Base-by-base conservation (phyloP, 2,113 vertebrate species). In the Pelecanus crispus region DNA sequence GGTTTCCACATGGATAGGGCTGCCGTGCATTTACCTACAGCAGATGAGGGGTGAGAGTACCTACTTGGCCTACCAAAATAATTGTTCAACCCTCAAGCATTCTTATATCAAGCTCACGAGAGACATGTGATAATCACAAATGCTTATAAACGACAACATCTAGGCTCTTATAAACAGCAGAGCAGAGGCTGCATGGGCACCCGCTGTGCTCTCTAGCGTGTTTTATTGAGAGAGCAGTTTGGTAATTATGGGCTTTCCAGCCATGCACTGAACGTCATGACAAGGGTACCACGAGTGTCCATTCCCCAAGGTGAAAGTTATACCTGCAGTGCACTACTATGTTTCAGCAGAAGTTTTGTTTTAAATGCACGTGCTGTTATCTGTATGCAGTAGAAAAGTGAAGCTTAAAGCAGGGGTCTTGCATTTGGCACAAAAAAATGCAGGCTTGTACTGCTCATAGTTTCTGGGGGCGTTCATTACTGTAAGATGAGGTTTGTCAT, bases 171-270 rank as follows among this genome's bases (percentile, higher is more conserved):
- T 9, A 29, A 53, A 61, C 32, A 67, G 34, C 53, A 63, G 80
- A 75, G 34, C 47, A 38, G 4, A 38, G 34, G 11, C n/a, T 71
- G 56, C 20, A 20, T 6, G 47, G 40, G 40, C 19, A 71, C 70
- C 13, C 0, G 1, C 70, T 67, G 36, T 18, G 26, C 38, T 65
- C n/a, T 89, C 8, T 16, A 12, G 13, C 0, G 1, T 53, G 32
- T 77, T 80, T 61, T 73, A n/a, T 31, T 73, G 40, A 65, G 34
- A 67, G 32, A 45, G n/a, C 16, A 18, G 9, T 28, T n/a, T 53
- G 38, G 44, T 24, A 59, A 44, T 15, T 53, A n/a, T 0, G 11
- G n/a, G 47, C 32, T 36, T 83, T 85, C 53, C 53, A 80, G 26
- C 45, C 34, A 24, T 2, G 7, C 2, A 1, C 50, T 38, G 32